Evolutionary conservation across 2,113 vertebrate genomes (phyloP).

Genomic region (Mustelus asterias): DNA sequence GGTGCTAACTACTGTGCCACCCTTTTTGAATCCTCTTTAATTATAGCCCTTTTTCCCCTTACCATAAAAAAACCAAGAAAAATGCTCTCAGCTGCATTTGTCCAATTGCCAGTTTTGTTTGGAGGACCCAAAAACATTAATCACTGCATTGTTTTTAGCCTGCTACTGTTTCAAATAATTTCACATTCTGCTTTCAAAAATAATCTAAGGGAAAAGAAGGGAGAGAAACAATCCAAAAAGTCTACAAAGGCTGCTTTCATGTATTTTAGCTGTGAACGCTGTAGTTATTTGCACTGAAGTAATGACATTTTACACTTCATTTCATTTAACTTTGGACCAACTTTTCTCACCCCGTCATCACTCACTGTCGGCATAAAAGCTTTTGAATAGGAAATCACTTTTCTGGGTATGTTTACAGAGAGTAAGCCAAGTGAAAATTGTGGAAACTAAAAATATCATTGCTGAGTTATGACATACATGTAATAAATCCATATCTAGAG

Average conservation of each 20-base stretch:
- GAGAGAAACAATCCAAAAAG: not conserved
- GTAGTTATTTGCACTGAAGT: not conserved
- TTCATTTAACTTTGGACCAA: conserved; percentile 26
- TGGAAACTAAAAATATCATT: conserved; percentile 28
- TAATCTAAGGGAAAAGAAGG: not conserved
- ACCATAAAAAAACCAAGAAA: conserved; percentile 55
- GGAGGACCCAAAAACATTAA: conserved; percentile 53
- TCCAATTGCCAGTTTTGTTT: conserved; percentile 56
- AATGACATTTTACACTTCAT: conserved; percentile 18
- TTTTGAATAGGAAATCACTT: conserved; percentile 29
- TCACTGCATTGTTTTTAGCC: conserved; percentile 44
- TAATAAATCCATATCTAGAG: not conserved
- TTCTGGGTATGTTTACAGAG: conserved; percentile 27
- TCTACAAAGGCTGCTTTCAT: not conserved
- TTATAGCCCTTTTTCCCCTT: conserved; percentile 41
- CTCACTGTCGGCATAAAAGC: conserved; percentile 29
- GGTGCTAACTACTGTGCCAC: too few relatives aligned
- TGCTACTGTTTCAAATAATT: conserved; percentile 62
- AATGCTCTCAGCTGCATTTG: conserved; percentile 59
- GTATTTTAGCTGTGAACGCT: not conserved
- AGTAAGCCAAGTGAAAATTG: conserved; percentile 32
- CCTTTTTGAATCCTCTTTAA: not conserved
- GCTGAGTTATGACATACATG: conserved; percentile 16
- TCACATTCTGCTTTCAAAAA: not conserved
- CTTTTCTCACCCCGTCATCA: not conserved